Evolutionary conservation across 2,113 vertebrate genomes (phyloP).

Genomic region (Chaetodon auriga): DNA sequence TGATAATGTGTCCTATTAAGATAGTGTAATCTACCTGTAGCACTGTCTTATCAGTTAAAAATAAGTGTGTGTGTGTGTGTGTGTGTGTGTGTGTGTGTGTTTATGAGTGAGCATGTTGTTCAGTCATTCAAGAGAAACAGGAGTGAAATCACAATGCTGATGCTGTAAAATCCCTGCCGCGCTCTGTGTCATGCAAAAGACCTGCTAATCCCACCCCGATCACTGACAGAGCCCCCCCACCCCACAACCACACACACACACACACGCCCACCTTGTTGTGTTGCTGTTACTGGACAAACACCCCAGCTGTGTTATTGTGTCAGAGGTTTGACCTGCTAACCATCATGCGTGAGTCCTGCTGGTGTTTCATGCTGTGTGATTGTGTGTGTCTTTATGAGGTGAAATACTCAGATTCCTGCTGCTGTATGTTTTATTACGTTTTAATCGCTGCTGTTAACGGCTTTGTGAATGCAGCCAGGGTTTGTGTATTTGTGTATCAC

Average conservation of each 20-base stretch:
- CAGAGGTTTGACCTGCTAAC: slow-evolving; percentile 1
- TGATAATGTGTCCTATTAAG: not conserved
- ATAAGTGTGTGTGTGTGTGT: too few species aligned
- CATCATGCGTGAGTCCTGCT: slow-evolving; percentile 50
- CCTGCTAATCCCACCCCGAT: slow-evolving; percentile 34
- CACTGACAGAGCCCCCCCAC: not conserved
- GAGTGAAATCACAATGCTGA: slow-evolving; percentile 36
- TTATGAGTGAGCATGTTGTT: not conserved
- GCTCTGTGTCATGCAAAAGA: slow-evolving; percentile 14
- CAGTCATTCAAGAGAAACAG: slow-evolving; percentile 2
- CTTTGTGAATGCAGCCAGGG: too few species aligned
- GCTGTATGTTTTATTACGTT: not conserved
- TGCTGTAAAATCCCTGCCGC: slow-evolving; percentile 24
- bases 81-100: not conserved
- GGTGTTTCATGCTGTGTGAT: slow-evolving; percentile 23
- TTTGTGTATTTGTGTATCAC: too few species aligned
- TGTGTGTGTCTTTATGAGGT: not conserved
- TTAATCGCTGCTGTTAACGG: not conserved
- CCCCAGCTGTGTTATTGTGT: not conserved
- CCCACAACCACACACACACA: not conserved
- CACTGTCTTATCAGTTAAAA: not conserved
- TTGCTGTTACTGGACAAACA: slow-evolving; percentile 12
- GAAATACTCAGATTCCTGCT: not conserved
- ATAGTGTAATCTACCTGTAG: not conserved
- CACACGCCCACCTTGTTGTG: not conserved